Evolutionary conservation across 2,888 invertebrate species (phyloP).

Genomic region (Crossocerus cetratus): DNA sequence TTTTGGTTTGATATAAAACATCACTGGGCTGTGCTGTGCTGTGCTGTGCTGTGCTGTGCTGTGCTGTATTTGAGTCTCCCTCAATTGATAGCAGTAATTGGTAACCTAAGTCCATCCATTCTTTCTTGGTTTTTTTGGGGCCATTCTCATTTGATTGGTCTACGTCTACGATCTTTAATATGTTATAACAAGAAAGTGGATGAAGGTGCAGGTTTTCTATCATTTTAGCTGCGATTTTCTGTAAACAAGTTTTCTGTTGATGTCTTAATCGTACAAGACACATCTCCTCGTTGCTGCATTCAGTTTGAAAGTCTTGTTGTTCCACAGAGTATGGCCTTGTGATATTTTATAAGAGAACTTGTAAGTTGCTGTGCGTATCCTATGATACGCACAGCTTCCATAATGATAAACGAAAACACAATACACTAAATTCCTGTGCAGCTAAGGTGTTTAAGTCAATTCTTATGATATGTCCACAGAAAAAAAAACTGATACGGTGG

Average conservation of each 20-base stretch:
- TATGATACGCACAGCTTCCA: constrained; percentile 56
- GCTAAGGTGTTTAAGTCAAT: constrained; percentile 69
- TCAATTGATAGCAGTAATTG: no score
- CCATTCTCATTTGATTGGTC: no score
- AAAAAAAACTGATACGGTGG: constrained; percentile 76
- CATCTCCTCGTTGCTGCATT: neutral
- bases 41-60: no score
- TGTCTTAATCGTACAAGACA: neutral
- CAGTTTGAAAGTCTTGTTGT: neutral
- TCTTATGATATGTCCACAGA: constrained; percentile 77
- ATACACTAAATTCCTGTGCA: constrained; percentile 46
- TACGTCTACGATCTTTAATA: no score
- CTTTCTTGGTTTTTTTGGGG: no score
- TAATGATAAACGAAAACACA: constrained; percentile 56
- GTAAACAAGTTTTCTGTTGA: no score
- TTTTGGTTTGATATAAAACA: neutral
- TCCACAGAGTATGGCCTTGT: constrained; percentile 47
- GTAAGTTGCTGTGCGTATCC: constrained; percentile 60
- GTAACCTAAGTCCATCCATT: no score
- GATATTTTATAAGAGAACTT: constrained; percentile 46
- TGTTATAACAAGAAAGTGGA: constrained; percentile 4
- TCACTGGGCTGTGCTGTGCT: constrained; percentile 1
- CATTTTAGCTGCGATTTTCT: no score
- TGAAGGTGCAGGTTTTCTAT: constrained; percentile 4
- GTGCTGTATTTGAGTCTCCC: no score